Evolutionary conservation across 2,888 invertebrate genomes (phyloP).

Genomic region (Metacarcinus magister): DNA sequence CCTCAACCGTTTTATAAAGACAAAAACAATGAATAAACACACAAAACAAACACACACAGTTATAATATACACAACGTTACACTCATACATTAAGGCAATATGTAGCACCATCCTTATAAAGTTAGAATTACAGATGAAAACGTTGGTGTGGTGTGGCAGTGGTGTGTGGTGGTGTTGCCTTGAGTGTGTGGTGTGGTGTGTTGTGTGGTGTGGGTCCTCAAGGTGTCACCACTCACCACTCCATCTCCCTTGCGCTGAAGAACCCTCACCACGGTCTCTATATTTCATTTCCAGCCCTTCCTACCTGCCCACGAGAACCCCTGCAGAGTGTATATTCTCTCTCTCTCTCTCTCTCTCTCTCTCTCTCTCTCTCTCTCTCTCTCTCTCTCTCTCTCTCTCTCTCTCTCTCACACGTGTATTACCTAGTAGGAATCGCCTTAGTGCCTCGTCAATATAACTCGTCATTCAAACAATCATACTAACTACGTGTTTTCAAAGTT

Average conservation of each 20-base stretch:
- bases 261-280: background rate
- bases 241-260: background rate
- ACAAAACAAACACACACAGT: no score
- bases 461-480: background rate
- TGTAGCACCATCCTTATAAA: no score
- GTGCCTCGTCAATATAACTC: background rate
- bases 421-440: no score
- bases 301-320: background rate
- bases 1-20: no score
- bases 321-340: background rate
- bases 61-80: no score
- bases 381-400: slow-evolving; percentile 11
- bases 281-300: background rate
- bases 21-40: no score
- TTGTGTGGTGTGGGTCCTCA: background rate
- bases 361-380: background rate
- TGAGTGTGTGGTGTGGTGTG: background rate
- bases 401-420: background rate
- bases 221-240: background rate
- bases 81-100: no score
- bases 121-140: no score
- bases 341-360: background rate
- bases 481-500: background rate
- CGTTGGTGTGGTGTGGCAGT: background rate
- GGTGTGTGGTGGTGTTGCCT: background rate